Evolutionary conservation across 2,797 vertebrate genomes (phyloP), one percentile per base, ranked within the genome.

Genomic region (Myotis myotis): DNA sequence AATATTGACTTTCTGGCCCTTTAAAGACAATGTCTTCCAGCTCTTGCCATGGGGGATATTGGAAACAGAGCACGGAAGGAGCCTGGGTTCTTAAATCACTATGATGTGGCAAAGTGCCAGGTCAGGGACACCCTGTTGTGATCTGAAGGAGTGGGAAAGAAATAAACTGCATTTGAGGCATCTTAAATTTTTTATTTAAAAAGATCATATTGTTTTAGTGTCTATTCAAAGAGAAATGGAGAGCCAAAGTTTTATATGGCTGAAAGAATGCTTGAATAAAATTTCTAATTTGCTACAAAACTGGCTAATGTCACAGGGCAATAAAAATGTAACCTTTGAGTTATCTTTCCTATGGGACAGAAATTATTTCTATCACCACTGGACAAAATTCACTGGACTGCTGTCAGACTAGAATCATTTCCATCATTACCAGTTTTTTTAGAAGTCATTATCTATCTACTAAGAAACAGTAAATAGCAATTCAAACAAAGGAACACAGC

Each of bases 211-310:
- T 62, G 6, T 57, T 60, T 89, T 83, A 64, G 51, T 33, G 62
- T 23, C 8, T n/a, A 9, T 80, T 88, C n/a, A 85, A 85, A 88
- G 15, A 89, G 64, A 88, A 94, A 20, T 78, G 13, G 36, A 85
- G 25, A 30, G 19, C 25, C 51, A 91, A 91, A 38, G 22, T 49
- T 57, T 93, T 36, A 80, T 28, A 68, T n/a, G n/a, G 23, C n/a
- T 72, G 41, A 87, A 84, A 87, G 55, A 75, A 94, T 60, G 25
- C n/a, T 49, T 87, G 19, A 81, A 20, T 90, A 87, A 81, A 84
- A 68, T 57, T 71, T 60, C 25, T 62, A 55, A 95, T 53, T 44
- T 60, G 25, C 36, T 71, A 89, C 6, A 71, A 80, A 92, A 75
- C 47, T 87, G 62, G 20, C 23, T 94, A 72, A 91, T 20, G n/a